A percentile compares a stretch with the other conserved stretches of the same genome.
Conservation (phyloP, 2,888 invertebrate species). For the Macrophya annulata region DNA sequence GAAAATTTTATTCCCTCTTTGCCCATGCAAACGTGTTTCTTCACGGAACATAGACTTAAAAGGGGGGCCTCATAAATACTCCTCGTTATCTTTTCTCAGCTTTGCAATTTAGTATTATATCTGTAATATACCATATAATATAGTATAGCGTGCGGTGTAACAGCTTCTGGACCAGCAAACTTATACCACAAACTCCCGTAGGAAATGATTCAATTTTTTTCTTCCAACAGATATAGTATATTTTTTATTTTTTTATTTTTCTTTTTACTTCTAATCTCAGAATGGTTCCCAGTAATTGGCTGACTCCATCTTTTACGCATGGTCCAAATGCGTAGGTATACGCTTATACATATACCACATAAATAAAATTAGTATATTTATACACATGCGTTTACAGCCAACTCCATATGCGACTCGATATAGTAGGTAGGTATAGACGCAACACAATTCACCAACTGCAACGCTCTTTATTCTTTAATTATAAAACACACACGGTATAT, state of each 20-base stretch:
- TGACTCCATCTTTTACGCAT: background rate
- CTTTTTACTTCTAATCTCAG: conserved; percentile 39
- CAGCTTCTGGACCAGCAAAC: conserved; percentile 36
- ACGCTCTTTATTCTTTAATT: background rate
- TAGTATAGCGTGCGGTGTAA: background rate
- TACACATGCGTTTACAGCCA: background rate
- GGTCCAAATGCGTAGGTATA: background rate
- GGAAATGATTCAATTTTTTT: background rate
- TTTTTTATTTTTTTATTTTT: background rate
- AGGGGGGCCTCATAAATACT: conserved; percentile 33
- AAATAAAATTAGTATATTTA: conserved; percentile 26
- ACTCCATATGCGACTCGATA: too few species aligned
- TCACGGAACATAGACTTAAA: conserved; percentile 50
- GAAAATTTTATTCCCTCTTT: background rate
- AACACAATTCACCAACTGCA: conserved; percentile 30
- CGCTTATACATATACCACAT: background rate
- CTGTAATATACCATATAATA: conserved; percentile 11
- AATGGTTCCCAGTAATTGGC: conserved; percentile 48
- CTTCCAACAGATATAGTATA: background rate
- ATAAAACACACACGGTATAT: background rate
- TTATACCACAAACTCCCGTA: conserved; percentile 15
- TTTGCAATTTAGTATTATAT: conserved; percentile 21
- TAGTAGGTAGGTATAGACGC: too few species aligned
- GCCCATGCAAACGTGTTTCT: conserved; percentile 41
- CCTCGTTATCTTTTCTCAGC: conserved; percentile 40